Conservation (phyloP, 2,888 invertebrate species). For the Tanypteryx hageni region DNA sequence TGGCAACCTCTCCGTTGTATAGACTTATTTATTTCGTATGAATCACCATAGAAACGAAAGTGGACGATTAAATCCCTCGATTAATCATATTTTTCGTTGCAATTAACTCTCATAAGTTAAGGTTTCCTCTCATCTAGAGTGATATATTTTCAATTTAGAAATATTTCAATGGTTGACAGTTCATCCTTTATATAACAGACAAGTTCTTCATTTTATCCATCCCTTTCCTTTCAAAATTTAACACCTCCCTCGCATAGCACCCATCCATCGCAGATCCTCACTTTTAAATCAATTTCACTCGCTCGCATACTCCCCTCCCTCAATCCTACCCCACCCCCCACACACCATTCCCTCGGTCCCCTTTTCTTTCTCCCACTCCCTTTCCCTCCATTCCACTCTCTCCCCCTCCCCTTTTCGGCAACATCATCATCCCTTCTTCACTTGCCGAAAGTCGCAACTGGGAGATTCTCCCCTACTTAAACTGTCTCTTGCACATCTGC, state of each 20-base stretch:
- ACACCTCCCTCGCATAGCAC: neutral
- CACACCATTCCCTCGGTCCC: neutral
- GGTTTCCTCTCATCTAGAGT: neutral
- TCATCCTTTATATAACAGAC: slow-evolving; percentile 35
- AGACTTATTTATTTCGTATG: no score
- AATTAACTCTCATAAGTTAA: no score
- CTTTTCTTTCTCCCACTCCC: neutral
- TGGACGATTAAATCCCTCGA: no score
- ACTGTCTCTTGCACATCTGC: no score
- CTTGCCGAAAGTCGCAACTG: neutral
- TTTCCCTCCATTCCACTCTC: neutral
- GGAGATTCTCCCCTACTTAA: no score
- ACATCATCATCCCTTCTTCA: neutral
- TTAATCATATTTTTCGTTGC: no score
- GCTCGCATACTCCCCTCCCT: neutral
- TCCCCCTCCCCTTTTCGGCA: neutral
- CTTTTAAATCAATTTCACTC: slow-evolving; percentile 32
- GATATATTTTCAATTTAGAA: slow-evolving; percentile 6
- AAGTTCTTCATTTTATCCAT: slow-evolving; percentile 32
- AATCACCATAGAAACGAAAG: no score
- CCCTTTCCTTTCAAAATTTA: slow-evolving; percentile 32
- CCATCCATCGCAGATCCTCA: slow-evolving; percentile 28
- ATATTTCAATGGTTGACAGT: slow-evolving; percentile 9
- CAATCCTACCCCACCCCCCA: neutral
- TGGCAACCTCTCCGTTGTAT: no score